phyloP scores from a whole-genome alignment of 2,888 invertebrate genomes.

The Lasioglossum zephyrum region DNA sequence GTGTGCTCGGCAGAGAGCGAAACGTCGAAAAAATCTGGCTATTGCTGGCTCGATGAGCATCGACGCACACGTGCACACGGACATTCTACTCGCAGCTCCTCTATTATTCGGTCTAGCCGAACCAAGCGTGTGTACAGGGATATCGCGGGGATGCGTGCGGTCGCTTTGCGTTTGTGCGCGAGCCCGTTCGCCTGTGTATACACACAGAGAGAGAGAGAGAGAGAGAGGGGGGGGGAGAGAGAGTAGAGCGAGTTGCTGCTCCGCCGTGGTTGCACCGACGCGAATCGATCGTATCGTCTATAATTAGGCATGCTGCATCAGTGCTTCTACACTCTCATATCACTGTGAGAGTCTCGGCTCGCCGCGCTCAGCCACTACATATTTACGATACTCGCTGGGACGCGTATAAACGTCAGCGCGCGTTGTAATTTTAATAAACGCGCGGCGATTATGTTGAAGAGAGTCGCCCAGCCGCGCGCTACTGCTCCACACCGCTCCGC shows the following conservation, averaged over 20 bases:
- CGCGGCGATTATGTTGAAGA: constrained; percentile 19
- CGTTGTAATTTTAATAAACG: constrained; percentile 60
- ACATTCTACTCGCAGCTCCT: constrained; percentile 14
- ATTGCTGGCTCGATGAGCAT: constrained; percentile 19
- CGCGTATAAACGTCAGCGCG: constrained; percentile 19
- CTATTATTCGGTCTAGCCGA: constrained; percentile 38
- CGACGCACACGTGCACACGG: constrained; percentile 17
- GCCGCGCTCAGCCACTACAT: constrained; percentile 28
- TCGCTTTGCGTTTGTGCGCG: background rate
- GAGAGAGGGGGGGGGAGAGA: background rate
- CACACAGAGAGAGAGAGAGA: background rate
- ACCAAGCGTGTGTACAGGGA: constrained; percentile 1
- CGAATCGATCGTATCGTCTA: constrained; percentile 64
- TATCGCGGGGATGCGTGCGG: background rate
- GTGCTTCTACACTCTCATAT: constrained; percentile 56
- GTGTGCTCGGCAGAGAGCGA: constrained; percentile 19
- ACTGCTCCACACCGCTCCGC: no score
- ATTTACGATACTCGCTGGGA: constrained; percentile 41
- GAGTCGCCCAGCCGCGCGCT: background rate
- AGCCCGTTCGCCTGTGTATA: background rate
- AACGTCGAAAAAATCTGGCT: constrained; percentile 31
- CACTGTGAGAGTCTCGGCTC: constrained; percentile 48
- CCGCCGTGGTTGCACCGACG: constrained; percentile 49
- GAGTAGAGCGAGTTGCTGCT: constrained; percentile 11
- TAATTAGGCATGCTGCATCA: constrained; percentile 64